Evolutionary conservation across 2,888 invertebrate species (phyloP).

Genomic region (Spodoptera picta): DNA sequence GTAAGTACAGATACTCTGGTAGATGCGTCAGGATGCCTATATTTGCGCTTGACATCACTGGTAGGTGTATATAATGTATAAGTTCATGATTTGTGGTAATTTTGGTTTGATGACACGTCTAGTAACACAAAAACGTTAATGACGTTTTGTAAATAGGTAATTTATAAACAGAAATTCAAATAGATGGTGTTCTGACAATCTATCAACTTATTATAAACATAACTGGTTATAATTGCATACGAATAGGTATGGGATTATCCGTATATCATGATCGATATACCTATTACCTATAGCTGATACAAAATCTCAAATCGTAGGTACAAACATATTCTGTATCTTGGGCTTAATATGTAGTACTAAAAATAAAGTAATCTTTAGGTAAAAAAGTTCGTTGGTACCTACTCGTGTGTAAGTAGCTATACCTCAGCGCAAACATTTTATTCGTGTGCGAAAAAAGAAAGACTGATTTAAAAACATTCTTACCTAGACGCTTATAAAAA

Average conservation of each 20-base stretch:
- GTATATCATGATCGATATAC: slow-evolving; percentile 4
- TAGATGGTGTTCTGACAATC: slow-evolving; percentile 5
- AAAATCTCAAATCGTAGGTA: too few relatives aligned
- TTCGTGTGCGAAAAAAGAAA: too few relatives aligned
- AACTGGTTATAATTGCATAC: slow-evolving; percentile 19
- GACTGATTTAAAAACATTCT: too few relatives aligned
- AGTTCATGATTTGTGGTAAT: slow-evolving; percentile 29
- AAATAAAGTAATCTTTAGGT: too few relatives aligned
- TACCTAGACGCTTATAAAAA: too few relatives aligned
- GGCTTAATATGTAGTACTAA: too few relatives aligned
- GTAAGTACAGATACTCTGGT: background rate
- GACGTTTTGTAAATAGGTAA: slow-evolving; percentile 22
- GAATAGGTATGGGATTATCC: slow-evolving; percentile 11
- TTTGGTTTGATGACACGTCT: slow-evolving; percentile 26
- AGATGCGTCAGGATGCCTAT: background rate
- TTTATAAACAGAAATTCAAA: slow-evolving; percentile 22
- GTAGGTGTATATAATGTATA: slow-evolving; percentile 7
- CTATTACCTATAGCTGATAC: too few relatives aligned
- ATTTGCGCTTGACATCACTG: slow-evolving; percentile 20
- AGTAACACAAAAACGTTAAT: slow-evolving; percentile 48
- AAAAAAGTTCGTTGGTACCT: too few relatives aligned
- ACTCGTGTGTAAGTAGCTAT: too few relatives aligned
- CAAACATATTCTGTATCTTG: too few relatives aligned
- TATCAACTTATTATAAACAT: background rate
- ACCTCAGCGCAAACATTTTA: too few relatives aligned